Base-by-base conservation (phyloP, 2,888 invertebrate genomes). In the Lasioglossum calceatum region DNA sequence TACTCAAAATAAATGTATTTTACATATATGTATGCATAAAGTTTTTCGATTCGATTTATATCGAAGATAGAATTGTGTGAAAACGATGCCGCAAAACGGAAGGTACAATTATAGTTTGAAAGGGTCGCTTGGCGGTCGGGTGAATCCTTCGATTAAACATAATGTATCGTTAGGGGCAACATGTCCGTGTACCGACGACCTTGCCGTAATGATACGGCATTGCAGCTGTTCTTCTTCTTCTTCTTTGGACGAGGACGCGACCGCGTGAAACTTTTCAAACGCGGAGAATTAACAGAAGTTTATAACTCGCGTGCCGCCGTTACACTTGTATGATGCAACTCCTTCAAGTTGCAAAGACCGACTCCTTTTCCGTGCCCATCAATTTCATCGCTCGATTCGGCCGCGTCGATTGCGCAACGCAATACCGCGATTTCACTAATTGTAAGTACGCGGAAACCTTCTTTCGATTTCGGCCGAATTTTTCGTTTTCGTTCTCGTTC, bases 81-180 rank as follows among this genome's bases (percentile, higher is more conserved):
- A 19, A 84, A 75, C 39, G 50, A 16, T 32, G 72, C 44, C 32
- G 67, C 32, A 61, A 19, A 64, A 67, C 82, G 54, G 42, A 19
- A 83, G 71, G 64, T 81, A 73, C 58, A 83, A 85, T 87, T 84
- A 84, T 82, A 81, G 87, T 58, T 44, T 32, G 23, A 27, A 27
- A 81, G n/a, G 50, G 72, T n/a, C 72, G 64, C 27, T 36, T 42
- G 32, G 77, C 36, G 74, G 81, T 84, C 19, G 74, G 70, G 27
- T n/a, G 67, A n/a, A 81, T 77, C 81, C 81, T 93, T 93, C 93
- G 93, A 93, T 92, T 92, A 90, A 93, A 93, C 93, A 92, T 70
- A 70, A 70, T 87, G 85, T 77, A 92, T 93, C 79, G 93, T 92
- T 91, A 91, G 89, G 92, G 92, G 93, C 93, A 93, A 93, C 92